A percentile compares a stretch with the other conserved stretches of the same genome.
phyloP scores from a whole-genome alignment of 2,888 invertebrate genomes.

The Xanthia icteritia region DNA sequence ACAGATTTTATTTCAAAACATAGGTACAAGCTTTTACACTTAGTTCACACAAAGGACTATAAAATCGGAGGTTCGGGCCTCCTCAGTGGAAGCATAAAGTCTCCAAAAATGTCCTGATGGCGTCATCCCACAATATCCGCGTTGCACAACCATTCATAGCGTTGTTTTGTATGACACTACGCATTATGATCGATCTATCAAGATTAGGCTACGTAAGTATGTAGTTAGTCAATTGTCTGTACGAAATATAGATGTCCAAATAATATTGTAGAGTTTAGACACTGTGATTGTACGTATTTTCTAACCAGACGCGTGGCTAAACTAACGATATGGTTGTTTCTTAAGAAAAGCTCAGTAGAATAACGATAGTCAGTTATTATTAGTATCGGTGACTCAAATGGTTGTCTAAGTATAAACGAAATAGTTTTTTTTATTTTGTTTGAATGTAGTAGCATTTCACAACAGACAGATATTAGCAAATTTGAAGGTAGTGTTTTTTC shows the following conservation, averaged over 20 bases:
- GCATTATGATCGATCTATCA: conserved; percentile 11
- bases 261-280: not conserved
- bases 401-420: not conserved
- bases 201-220: not conserved
- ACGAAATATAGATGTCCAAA: not conserved
- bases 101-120: conserved; percentile 71
- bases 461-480: not conserved
- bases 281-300: too few species aligned
- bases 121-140: conserved; percentile 67
- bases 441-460: not conserved
- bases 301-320: not conserved
- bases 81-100: conserved; percentile 20
- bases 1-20: too few species aligned
- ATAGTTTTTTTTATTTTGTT: not conserved
- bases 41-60: not conserved
- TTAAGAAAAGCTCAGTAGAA: not conserved
- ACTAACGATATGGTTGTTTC: not conserved
- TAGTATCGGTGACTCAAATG: conserved; percentile 1
- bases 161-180: conserved; percentile 68
- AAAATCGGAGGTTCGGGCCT: not conserved
- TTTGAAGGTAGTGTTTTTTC: not conserved
- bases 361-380: not conserved
- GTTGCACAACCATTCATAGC: conserved; percentile 43
- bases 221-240: not conserved
- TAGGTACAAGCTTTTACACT: not conserved